A percentile compares a stretch with the other conserved stretches of the same genome.
Conservation (phyloP, 2,888 invertebrate genomes). For the Cryptops parisi region DNA sequence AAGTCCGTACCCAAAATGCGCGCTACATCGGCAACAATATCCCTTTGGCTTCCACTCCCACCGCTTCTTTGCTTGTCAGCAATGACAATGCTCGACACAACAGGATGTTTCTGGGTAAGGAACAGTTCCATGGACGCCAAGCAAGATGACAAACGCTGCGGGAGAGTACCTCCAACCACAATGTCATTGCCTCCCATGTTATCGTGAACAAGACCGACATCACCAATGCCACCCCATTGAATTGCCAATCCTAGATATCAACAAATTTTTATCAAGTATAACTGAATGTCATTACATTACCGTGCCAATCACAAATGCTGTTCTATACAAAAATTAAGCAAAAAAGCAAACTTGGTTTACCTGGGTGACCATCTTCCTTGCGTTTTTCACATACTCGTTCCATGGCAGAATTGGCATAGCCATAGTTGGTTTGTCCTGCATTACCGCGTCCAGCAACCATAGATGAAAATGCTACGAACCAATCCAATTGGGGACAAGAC, state of each 20-base stretch:
- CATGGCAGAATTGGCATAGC: conserved; percentile 93
- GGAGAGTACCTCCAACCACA: conserved; percentile 87
- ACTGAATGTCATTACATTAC: neutral
- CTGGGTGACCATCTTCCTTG: conserved; percentile 69
- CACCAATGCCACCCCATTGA: conserved; percentile 99
- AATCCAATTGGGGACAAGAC: conserved; percentile 60
- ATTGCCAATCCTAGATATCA: conserved; percentile 51
- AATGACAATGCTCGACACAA: conserved; percentile 71
- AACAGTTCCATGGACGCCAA: conserved; percentile 73
- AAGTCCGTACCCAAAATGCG: conserved; percentile 57
- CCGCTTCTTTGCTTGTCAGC: conserved; percentile 50
- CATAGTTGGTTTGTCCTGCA: conserved; percentile 92
- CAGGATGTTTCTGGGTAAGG: conserved; percentile 71
- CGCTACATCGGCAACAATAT: conserved; percentile 63
- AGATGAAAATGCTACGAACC: conserved; percentile 93
- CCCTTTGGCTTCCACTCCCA: conserved; percentile 38
- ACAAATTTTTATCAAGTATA: neutral
- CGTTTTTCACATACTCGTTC: conserved; percentile 83
- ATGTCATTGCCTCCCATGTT: conserved; percentile 75
- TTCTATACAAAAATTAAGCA: neutral
- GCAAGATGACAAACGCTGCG: conserved; percentile 91
- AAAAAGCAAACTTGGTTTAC: too few species aligned
- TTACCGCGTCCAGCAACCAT: conserved; percentile 95
- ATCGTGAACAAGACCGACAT: conserved; percentile 84
- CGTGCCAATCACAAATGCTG: neutral